Evolutionary conservation across 2,797 vertebrate genomes (phyloP), one percentile per base, ranked within the genome.

Genomic region (Myioborus melanocephalus): DNA sequence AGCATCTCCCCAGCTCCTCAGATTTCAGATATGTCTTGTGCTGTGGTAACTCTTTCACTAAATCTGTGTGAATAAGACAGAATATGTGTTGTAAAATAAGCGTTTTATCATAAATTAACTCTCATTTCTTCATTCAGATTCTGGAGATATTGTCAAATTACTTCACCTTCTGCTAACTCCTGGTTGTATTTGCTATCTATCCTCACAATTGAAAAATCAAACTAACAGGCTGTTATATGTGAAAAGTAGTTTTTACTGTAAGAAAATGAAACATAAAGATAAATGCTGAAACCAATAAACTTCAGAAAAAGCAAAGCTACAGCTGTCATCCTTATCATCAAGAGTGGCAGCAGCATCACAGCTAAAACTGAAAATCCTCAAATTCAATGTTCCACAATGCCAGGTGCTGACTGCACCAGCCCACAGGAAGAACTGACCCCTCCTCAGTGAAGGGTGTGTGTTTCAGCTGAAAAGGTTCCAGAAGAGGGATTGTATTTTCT

Each of bases 81-180:
- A 95, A 55, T 35, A 37, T n/a, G 83, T 73, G 26, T 81, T 59
- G 34, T 63, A 87, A 83, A 93, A 87, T 71, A 75, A 94, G 50
- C 12, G 4, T 80, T 95, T 97, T 80, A 57, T 91, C 95, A 94
- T 66, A 95, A 96, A 97, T 95, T 96, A 96, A 41, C 37, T 59
- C 56, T 66, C 52, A 77, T 85, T 90, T 90, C 64, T 85, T 94
- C 78, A 68, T 93, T 92, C 83, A 56, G 41, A 50, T 56, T 87
- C n/a, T 35, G 39, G 55, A 17, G 27, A 81, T 49, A 63, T 2
- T 84, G 44, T 75, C 41, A 66, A 85, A 89, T 76, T 83, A 32
- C 68, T 90, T 90, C 70, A 80, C 34, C 35, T 81, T 86, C 71
- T 88, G 39, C 66, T 73, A 73, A 35, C 23, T 95, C 68, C 56